Evolutionary conservation across 1,140 invertebrate genomes (phyloP).

Genomic region (Drosophila saltans): DNA sequence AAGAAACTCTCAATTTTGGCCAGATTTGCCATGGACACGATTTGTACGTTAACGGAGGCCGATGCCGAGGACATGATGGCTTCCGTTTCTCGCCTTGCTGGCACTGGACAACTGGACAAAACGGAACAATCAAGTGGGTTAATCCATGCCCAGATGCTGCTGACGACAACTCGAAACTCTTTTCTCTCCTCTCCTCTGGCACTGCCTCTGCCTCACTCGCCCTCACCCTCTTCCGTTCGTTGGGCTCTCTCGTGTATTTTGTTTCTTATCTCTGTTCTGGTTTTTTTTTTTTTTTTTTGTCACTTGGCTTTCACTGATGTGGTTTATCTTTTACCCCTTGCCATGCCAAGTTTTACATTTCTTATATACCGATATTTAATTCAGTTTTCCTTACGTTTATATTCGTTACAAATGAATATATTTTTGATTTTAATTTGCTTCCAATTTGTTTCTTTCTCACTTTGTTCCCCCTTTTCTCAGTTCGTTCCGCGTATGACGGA

Average conservation of each 20-base stretch:
- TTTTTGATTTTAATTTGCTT: conserved; percentile 13
- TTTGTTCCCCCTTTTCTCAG: conserved; percentile 3
- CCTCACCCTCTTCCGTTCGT: conserved; percentile 38
- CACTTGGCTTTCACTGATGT: conserved; percentile 48
- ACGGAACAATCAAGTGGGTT: neutral
- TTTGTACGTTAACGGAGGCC: conserved; percentile 86
- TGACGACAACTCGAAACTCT: conserved; percentile 14
- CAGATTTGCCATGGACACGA: conserved; percentile 89
- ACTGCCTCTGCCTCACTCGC: conserved; percentile 8
- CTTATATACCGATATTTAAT: neutral
- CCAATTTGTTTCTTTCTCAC: conserved; percentile 11
- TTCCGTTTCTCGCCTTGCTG: conserved; percentile 3
- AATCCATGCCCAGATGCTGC: conserved; percentile 27
- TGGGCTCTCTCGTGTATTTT: conserved; percentile 43
- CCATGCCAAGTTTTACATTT: neutral
- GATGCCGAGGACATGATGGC: conserved; percentile 57
- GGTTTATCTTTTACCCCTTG: conserved; percentile 42
- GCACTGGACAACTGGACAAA: conserved; percentile 10
- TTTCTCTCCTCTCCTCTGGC: neutral
- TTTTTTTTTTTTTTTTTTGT: conserved; percentile 43
- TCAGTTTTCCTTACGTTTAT: neutral
- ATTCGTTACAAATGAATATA: conserved; percentile 6
- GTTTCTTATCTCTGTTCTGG: conserved; percentile 55
- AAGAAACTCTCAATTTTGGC: conserved; percentile 93
- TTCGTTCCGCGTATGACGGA: conserved; percentile 12